Evolutionary conservation across 2,797 vertebrate species (phyloP).

Genomic region (Caiman crocodilus): DNA sequence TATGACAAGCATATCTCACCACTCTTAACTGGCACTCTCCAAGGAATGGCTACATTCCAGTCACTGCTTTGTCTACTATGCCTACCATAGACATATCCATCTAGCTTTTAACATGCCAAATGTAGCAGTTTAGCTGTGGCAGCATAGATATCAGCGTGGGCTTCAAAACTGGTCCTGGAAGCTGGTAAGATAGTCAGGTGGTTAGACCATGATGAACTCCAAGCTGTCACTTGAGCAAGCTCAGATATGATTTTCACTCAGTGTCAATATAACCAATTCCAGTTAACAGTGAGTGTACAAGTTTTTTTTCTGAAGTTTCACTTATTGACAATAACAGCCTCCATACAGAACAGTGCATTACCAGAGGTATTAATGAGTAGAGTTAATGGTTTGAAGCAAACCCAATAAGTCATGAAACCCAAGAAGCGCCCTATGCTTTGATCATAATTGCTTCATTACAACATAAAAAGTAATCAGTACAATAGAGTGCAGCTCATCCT

Average conservation of each 20-base stretch:
- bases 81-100: too few species aligned
- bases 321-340: conserved; percentile 73
- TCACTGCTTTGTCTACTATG: too few species aligned
- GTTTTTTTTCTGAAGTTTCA: conserved; percentile 53
- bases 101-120: too few species aligned
- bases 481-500: conserved; percentile 45
- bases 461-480: conserved; percentile 73
- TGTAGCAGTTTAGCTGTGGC: too few species aligned
- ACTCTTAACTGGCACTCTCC: neutral
- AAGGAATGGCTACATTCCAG: too few species aligned
- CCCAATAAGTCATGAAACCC: conserved; percentile 73
- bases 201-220: too few species aligned
- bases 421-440: conserved; percentile 67
- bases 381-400: conserved; percentile 72
- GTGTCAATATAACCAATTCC: conserved; percentile 9
- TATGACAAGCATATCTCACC: neutral
- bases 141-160: too few species aligned
- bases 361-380: conserved; percentile 67
- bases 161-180: too few species aligned
- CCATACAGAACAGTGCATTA: conserved; percentile 54
- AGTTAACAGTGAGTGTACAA: conserved; percentile 40
- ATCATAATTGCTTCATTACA: conserved; percentile 77
- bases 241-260: too few species aligned
- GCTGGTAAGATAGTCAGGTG: too few species aligned
- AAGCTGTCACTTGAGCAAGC: too few species aligned